These are phyloP conservation scores for Microcebus lehilahytsara DNA, from an alignment of 2,113 vertebrate genomes.

Conservation along the genomic window DNA sequence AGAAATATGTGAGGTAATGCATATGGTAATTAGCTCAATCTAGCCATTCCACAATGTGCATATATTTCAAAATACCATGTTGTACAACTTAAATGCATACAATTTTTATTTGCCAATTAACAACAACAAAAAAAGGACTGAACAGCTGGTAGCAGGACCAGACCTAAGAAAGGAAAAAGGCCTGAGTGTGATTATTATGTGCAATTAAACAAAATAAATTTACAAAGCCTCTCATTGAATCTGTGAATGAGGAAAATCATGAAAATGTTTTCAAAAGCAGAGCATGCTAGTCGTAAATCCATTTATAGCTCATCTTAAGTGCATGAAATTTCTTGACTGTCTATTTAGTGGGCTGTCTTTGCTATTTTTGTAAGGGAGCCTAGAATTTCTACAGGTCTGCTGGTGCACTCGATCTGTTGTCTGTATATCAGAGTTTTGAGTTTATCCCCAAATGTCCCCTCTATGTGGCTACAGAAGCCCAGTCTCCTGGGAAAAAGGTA, in stretches of 20 bases:
- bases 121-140: neutral
- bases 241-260: neutral
- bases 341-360: neutral
- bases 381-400: neutral
- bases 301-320: neutral
- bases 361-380: neutral
- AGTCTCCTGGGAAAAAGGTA: neutral
- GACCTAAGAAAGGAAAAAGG: neutral
- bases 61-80: neutral
- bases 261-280: neutral
- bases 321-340: neutral
- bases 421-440: neutral
- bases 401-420: neutral
- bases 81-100: neutral
- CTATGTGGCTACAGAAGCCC: neutral
- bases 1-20: neutral
- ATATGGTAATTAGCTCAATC: neutral
- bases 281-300: neutral
- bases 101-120: neutral
- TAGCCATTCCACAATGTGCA: neutral
- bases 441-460: neutral
- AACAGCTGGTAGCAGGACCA: neutral
- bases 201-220: neutral
- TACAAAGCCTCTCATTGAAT: neutral
- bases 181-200: neutral